phyloP scores from a whole-genome alignment of 2,113 vertebrate genomes.

The Orthonyx spaldingii region DNA sequence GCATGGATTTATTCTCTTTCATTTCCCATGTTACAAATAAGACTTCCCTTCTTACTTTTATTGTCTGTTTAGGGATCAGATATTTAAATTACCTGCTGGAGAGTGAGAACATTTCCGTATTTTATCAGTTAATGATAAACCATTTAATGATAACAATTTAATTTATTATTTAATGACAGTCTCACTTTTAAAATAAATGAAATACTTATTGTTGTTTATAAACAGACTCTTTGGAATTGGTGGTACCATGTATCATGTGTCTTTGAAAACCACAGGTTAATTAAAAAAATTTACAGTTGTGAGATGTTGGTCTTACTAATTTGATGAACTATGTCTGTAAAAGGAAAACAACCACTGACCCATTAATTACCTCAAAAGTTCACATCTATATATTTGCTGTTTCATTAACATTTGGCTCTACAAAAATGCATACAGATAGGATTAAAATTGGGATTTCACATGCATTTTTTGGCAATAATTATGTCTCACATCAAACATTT shows the following conservation, averaged over 20 bases:
- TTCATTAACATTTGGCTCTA: neutral
- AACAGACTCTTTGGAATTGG: neutral
- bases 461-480: neutral
- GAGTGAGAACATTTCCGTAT: neutral
- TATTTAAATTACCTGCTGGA: neutral
- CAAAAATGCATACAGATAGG: neutral
- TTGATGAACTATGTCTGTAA: neutral
- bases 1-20: neutral
- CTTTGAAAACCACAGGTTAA: neutral
- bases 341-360: neutral
- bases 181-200: neutral
- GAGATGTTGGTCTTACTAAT: neutral
- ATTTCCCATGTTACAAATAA: neutral
- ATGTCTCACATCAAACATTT: neutral
- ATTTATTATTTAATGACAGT: neutral
- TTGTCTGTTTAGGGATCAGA: neutral
- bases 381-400: neutral
- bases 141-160: neutral
- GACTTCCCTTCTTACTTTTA: neutral
- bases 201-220: neutral
- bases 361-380: neutral
- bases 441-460: neutral
- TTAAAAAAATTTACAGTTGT: neutral
- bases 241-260: neutral
- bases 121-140: neutral